Base-by-base conservation (phyloP, 2,113 vertebrate genomes). In the Abramis brama region DNA sequence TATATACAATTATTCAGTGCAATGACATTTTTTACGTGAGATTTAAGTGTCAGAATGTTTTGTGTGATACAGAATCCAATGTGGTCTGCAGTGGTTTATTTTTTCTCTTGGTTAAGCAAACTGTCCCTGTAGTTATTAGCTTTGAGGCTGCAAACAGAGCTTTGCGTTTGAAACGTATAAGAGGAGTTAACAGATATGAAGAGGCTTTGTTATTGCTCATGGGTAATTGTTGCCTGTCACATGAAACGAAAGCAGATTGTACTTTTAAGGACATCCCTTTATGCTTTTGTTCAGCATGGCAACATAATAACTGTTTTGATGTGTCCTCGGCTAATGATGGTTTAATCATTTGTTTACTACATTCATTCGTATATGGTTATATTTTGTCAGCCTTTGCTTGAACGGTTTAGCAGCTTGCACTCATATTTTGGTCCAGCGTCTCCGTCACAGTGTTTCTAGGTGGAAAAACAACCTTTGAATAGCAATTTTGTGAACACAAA, bases 401-500 rank as follows among this genome's bases (percentile, higher is more conserved):
- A 36, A 11, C 47, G 64, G 64, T 70, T 55, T 52, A 55, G 64
- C 62, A 68, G 43, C 62, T 15, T 25, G 1, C 80, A 9, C 64
- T 39, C 55, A 57, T 59, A 43, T 57, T 55, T 55, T 73, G 50
- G 59, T 73, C 23, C 33, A 19, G 21, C 45, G 1, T 73, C 82
- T 73, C 33, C 23, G 43, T 59, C 68, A 83, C 19, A 36, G 30
- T 74, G 68, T 74, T 83, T 73, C 66, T 64, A 50, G 64, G 73
- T 77, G 55, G 19, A 86, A 89, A 89, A 84, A 87, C 74, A 80
- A 62, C 45, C 71, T 86, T 82, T 47, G 70, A 84, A 88, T 68
- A 85, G 76, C 85, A 83, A 79, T 88, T 87, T 85, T 86, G 55
- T 47, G 47, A 86, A 50, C 75, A 88, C 81, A 76, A 70, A 78